These are phyloP conservation scores for Chaetops frenatus DNA, from an alignment of 2,113 vertebrate genomes.

Conservation along the genomic window DNA sequence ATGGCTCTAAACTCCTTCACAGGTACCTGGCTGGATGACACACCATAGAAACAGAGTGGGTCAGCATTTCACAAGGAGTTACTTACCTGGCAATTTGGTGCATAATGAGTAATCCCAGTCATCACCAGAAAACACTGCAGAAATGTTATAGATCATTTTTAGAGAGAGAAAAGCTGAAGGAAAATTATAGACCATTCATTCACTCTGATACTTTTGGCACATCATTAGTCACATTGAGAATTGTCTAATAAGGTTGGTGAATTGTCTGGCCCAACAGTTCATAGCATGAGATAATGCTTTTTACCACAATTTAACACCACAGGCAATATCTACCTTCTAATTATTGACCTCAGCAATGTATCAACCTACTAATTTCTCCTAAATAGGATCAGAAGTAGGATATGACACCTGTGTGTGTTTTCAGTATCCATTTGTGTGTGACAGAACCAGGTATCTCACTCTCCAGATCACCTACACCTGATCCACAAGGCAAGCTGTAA, in stretches of 20 bases:
- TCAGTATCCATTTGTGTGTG: not conserved
- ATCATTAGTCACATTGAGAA: not conserved
- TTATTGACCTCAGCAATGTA: not conserved
- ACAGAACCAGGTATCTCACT: not conserved
- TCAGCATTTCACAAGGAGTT: not conserved
- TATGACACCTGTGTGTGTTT: not conserved
- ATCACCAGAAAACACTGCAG: not conserved
- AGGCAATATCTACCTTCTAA: not conserved
- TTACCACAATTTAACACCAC: not conserved
- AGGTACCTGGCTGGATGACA: not conserved
- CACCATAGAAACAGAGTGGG: not conserved
- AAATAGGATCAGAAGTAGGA: not conserved
- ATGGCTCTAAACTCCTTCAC: fast-evolving
- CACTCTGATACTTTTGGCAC: not conserved
- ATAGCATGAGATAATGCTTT: not conserved
- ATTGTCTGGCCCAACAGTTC: not conserved
- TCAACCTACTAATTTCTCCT: not conserved
- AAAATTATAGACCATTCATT: not conserved
- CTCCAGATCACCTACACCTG: not conserved
- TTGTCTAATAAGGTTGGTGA: not conserved
- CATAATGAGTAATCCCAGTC: not conserved
- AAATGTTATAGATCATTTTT: not conserved
- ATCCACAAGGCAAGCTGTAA: not conserved
- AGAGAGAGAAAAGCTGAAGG: not conserved
- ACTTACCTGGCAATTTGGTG: not conserved